Base-by-base conservation (phyloP, 2,797 vertebrate species). In the Clamator glandarius region DNA sequence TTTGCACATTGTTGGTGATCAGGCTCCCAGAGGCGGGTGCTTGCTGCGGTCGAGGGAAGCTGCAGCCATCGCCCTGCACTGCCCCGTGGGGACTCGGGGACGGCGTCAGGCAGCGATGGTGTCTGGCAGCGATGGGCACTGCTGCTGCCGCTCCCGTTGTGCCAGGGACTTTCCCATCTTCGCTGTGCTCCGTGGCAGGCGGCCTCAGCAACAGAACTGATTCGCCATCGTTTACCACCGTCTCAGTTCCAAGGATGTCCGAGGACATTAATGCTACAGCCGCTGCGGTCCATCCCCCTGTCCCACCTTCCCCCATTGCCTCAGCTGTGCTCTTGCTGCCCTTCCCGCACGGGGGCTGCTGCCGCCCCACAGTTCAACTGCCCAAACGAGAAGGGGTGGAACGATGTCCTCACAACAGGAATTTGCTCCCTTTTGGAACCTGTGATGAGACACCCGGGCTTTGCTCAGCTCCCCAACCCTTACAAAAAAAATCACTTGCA, bases 171-270 rank as follows among this genome's bases (percentile, higher is more conserved):
- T 73, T 39, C 54, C 57, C 6, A 0, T 55, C 55, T 55, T 31
- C 26, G 2, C 46, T 5, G 4, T 1, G 11, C 61, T 59, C 52
- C 2, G 1, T 6, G 29, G 28, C 76, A 20, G 68, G 61, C 70
- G 26, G 52, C 51, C 61, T 35, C 35, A 5, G 44, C 52, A 18
- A 70, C n/a, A 4, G 55, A 54, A 51, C 68, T 15, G 29, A 2
- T 31, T 35, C 3, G 2, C 48, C 55, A 3, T 48, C 17, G 0
- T 6, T 33, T 21, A 3, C 29, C 25, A 5, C 48, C 1, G 0
- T 13, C 69, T 26, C 35, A 0, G 26, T 28, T 19, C 78, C 69
- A 8, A 19, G 69, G 63, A n/a, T 42, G 48, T 20, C 28, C 70
- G 21, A 17, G 57, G 64, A 25, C 15, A 16, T 28, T 31, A 25